A percentile compares a stretch with the other conserved stretches of the same genome.
phyloP scores from a whole-genome alignment of 2,888 invertebrate species.

The Callyntrura guangdongensis region DNA sequence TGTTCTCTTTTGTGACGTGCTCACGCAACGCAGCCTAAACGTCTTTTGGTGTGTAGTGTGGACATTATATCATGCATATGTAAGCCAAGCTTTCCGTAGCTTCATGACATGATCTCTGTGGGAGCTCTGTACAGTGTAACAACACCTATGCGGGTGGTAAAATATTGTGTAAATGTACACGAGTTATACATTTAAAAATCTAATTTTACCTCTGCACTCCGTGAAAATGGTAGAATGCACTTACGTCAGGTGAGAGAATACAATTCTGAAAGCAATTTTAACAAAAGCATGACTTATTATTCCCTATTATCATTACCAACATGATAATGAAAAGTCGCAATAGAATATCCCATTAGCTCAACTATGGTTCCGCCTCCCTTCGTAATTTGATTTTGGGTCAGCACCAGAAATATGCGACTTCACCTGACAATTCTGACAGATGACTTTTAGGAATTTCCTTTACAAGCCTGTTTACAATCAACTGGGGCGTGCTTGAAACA shows the following conservation, averaged over 20 bases:
- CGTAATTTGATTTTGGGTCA: background rate
- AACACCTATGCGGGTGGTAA: conserved; percentile 76
- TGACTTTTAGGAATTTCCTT: background rate
- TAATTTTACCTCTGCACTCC: conserved; percentile 43
- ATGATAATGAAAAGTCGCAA: conserved; percentile 20
- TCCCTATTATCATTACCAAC: conserved; percentile 27
- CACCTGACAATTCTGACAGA: conserved; percentile 15
- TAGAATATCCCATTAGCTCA: background rate
- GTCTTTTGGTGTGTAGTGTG: conserved; percentile 6
- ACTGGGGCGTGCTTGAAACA: background rate
- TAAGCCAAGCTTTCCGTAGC: background rate
- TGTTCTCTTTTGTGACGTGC: conserved; percentile 31
- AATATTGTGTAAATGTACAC: conserved; percentile 57
- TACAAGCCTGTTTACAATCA: background rate
- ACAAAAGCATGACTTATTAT: background rate
- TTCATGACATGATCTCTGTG: conserved; percentile 69
- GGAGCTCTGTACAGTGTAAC: conserved; percentile 61
- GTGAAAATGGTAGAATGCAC: background rate
- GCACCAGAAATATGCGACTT: conserved; percentile 2
- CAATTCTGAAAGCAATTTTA: background rate
- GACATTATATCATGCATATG: background rate
- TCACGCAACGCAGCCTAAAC: background rate
- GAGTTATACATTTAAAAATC: conserved; percentile 38
- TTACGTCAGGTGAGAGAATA: background rate
- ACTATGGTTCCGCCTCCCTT: conserved; percentile 26